phyloP scores from a whole-genome alignment of 2,113 vertebrate species.

The Synchiropus splendidus region DNA sequence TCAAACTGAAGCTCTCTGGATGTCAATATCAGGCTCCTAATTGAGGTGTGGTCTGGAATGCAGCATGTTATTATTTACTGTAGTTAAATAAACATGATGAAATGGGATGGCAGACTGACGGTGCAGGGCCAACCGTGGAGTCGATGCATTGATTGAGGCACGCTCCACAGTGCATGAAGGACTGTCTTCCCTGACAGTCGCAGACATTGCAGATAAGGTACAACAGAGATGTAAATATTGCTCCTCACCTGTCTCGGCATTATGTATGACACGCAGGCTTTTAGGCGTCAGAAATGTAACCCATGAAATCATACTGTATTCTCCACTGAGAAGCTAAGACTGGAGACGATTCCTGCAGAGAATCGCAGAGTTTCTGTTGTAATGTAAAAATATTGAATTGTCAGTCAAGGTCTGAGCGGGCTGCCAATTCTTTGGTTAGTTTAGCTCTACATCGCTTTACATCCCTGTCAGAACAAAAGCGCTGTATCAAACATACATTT shows the following conservation, averaged over 20 bases:
- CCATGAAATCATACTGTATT: too few relatives aligned
- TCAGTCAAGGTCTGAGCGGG: too few relatives aligned
- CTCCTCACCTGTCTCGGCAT: background rate
- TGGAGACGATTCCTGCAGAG: too few relatives aligned
- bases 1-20: conserved; percentile 7
- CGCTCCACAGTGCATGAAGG: conserved; percentile 27
- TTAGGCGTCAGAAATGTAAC: too few relatives aligned
- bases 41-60: conserved; percentile 13
- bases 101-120: conserved; percentile 47
- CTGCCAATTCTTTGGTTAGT: too few relatives aligned
- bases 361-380: too few relatives aligned
- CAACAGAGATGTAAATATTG: conserved; percentile 22
- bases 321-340: too few relatives aligned
- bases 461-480: too few relatives aligned
- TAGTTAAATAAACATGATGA: conserved; percentile 55
- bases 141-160: conserved; percentile 47
- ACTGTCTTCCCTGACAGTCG: conserved; percentile 9
- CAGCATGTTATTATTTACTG: conserved; percentile 53
- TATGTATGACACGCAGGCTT: too few relatives aligned
- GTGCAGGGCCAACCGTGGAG: conserved; percentile 19
- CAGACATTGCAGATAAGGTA: conserved; percentile 31
- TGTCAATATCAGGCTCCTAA: too few relatives aligned
- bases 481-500: too few relatives aligned
- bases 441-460: too few relatives aligned
- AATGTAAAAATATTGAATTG: conserved; percentile 3